Evolutionary conservation across 2,797 vertebrate genomes (phyloP).

Genomic region (Sebastes jordani): DNA sequence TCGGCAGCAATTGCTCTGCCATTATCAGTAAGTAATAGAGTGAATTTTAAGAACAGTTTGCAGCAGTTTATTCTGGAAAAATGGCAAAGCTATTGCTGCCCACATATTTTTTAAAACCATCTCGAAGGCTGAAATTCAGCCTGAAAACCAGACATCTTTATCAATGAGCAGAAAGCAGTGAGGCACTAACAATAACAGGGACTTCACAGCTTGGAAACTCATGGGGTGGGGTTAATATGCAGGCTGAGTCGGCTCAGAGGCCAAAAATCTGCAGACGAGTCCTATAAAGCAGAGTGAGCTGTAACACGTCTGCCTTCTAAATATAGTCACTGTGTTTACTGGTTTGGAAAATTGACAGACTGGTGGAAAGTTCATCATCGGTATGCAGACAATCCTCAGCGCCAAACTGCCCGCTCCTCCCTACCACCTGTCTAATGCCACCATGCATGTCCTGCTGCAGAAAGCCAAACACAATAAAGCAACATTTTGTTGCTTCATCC

Average conservation of each 20-base stretch:
- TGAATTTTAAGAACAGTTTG: neutral
- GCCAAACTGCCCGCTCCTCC: neutral
- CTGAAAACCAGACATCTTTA: conserved; percentile 17
- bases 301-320: conserved; percentile 10
- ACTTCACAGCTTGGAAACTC: conserved; percentile 32
- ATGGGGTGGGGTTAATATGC: neutral
- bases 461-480: conserved; percentile 10
- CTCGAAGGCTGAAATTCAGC: neutral
- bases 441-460: neutral
- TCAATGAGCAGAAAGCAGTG: conserved; percentile 19
- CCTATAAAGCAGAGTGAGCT: conserved; percentile 19
- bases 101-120: neutral
- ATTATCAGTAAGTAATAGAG: neutral
- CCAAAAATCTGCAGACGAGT: conserved; percentile 26
- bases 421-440: conserved; percentile 7
- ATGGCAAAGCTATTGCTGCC: neutral
- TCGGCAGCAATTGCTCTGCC: no score
- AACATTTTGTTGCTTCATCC: conserved; percentile 22
- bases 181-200: conserved; percentile 21
- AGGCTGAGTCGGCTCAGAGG: neutral
- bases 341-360: conserved; percentile 30
- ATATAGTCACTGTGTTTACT: conserved; percentile 20
- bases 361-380: neutral
- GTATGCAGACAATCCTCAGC: neutral
- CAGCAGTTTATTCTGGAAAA: neutral